Percentiles rank a stretch among this genome's conserved stretches.
Conservation (phyloP, 2,113 vertebrate genomes). For the Thymallus thymallus region DNA sequence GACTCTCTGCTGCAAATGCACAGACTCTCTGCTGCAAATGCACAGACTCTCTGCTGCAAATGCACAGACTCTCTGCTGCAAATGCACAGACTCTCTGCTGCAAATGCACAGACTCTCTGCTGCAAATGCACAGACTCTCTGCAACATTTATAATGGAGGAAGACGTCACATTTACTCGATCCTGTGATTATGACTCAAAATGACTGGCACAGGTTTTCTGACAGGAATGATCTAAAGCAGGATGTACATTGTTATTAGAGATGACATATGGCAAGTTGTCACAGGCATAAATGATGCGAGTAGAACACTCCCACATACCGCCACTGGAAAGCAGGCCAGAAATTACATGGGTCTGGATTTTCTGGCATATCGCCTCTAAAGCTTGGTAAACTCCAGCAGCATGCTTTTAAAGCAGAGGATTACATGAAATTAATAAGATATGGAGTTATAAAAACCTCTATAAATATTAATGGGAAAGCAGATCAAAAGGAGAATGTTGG, state of each 20-base stretch:
- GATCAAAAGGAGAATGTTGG: slow-evolving; percentile 1
- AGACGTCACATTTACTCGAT: no score
- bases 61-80: no score
- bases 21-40: no score
- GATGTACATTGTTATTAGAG: slow-evolving; percentile 21
- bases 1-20: no score
- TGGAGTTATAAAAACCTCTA: neutral
- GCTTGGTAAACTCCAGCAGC: slow-evolving; percentile 16
- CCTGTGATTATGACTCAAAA: no score
- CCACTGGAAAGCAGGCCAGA: slow-evolving; percentile 5
- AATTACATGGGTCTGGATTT: neutral
- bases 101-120: no score
- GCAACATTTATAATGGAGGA: no score
- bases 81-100: no score
- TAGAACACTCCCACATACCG: neutral
- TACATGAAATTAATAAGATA: slow-evolving; percentile 48
- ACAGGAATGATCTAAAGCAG: slow-evolving; percentile 21
- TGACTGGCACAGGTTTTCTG: slow-evolving; percentile 17
- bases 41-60: no score
- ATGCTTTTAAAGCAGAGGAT: slow-evolving; percentile 11
- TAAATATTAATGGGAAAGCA: slow-evolving; percentile 41
- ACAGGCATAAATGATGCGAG: slow-evolving; percentile 28
- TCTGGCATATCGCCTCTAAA: neutral
- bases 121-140: no score
- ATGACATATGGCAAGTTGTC: slow-evolving; percentile 43